Evolutionary conservation across 2,113 vertebrate genomes (phyloP), one percentile per base, ranked within the genome.

Genomic region (Otus sunia): DNA sequence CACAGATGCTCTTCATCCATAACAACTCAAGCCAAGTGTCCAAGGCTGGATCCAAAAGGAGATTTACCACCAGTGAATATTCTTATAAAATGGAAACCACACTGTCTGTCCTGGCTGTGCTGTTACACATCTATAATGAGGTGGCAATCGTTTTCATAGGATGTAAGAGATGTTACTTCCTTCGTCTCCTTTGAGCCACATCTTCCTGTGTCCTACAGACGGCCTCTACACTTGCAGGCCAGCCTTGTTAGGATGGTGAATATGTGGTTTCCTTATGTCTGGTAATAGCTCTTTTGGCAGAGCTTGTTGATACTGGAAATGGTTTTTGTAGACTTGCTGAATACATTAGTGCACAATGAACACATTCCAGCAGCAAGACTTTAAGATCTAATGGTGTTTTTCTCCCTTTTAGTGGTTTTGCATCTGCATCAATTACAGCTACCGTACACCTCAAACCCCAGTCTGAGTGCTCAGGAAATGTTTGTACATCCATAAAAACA

Each of bases 241-340:
- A 41, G 59, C 67, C 85, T 41, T 41, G 34, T 56, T 69, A 30
- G 5, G 87, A 78, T 10, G 27, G 68, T 67, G 76, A 88, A 74
- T 76, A 34, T 91, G 45, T 88, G 96, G 90, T 97, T 98, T 96
- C 97, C 93, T 49, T 47, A 30, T 39, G 94, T 90, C 97, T 97
- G 93, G 71, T 95, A 91, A 96, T 96, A 95, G 76, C 84, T 87
- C 25, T 95, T 82, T 62, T 96, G 96, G 94, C 74, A 94, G 71
- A 88, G 89, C 58, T 56, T 79, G 67, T 75, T 88, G 6, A 79
- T 85, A 30, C 90, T 97, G 95, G 82, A 91, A 82, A 26, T 91
- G 12, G 4, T 30, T 96, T 93, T 86, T 96, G 75, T 64, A 79
- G 93, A 50, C 73, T 95, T 92, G 71, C 88, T 79, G 96, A 74